A percentile compares a stretch with the other conserved stretches of the same genome.
Evolutionary conservation across 2,797 vertebrate species (phyloP).

Genomic region (Tenualosa thibaudeaui): DNA sequence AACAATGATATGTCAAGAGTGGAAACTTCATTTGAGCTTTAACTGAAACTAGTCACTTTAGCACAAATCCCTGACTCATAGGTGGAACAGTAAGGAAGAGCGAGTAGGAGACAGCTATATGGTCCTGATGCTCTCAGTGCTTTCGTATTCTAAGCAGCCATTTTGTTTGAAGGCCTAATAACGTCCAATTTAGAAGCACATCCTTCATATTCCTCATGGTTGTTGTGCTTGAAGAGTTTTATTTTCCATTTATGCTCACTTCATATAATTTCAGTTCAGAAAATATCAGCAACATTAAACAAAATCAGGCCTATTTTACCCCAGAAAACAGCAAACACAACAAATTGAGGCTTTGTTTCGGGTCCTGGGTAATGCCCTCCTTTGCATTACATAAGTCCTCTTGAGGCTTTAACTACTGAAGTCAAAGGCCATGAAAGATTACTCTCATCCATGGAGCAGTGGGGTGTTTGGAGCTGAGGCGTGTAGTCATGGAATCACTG

Average conservation of each 20-base stretch:
- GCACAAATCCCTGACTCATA: too few relatives aligned
- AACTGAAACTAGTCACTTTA: too few relatives aligned
- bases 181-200: too few relatives aligned
- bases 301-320: neutral
- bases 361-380: neutral
- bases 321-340: neutral
- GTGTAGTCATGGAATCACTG: constrained; percentile 21
- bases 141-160: too few relatives aligned
- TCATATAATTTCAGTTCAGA: neutral
- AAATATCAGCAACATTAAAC: neutral
- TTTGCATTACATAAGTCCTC: constrained; percentile 3
- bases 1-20: neutral
- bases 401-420: neutral
- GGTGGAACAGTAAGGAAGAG: too few relatives aligned
- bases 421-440: neutral
- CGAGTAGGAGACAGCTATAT: too few relatives aligned
- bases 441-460: constrained; percentile 1
- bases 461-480: neutral
- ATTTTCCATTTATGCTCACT: too few relatives aligned
- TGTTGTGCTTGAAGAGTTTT: too few relatives aligned
- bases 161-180: too few relatives aligned
- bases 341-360: neutral
- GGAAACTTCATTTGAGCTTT: neutral
- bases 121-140: too few relatives aligned
- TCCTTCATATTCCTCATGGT: too few relatives aligned